phyloP scores from a whole-genome alignment of 2,113 vertebrate species.

The Myanophis thanlyinensis region DNA sequence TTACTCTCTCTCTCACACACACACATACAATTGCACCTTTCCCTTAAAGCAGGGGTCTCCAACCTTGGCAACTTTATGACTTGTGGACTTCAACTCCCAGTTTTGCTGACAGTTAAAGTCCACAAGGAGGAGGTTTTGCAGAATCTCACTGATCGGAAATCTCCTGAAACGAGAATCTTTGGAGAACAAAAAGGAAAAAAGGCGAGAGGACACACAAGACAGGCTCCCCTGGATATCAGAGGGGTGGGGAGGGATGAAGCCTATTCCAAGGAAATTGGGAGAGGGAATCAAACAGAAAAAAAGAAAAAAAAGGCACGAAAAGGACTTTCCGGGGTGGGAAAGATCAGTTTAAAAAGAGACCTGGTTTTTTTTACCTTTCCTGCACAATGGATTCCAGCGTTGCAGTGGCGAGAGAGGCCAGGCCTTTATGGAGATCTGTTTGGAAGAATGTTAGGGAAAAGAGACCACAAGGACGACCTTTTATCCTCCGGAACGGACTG shows the following conservation, averaged over 20 bases:
- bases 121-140: too few species aligned
- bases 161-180: background rate
- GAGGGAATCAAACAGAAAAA: background rate
- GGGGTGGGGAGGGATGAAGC: background rate
- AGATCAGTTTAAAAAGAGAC: background rate
- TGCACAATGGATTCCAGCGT: constrained; percentile 91
- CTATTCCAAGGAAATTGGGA: background rate
- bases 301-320: too few species aligned
- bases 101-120: too few species aligned
- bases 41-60: too few species aligned
- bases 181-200: background rate
- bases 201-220: too few species aligned
- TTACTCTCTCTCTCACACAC: too few species aligned
- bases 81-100: too few species aligned
- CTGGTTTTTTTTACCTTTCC: constrained; percentile 78
- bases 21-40: too few species aligned
- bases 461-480: background rate
- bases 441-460: constrained; percentile 62
- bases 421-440: constrained; percentile 85
- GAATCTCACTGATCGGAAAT: background rate
- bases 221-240: background rate
- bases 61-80: too few species aligned
- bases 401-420: constrained; percentile 83
- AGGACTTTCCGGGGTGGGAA: background rate
- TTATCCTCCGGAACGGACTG: too few species aligned